phyloP scores from a whole-genome alignment of 2,888 invertebrate genomes.

The Nycteola revayana region DNA sequence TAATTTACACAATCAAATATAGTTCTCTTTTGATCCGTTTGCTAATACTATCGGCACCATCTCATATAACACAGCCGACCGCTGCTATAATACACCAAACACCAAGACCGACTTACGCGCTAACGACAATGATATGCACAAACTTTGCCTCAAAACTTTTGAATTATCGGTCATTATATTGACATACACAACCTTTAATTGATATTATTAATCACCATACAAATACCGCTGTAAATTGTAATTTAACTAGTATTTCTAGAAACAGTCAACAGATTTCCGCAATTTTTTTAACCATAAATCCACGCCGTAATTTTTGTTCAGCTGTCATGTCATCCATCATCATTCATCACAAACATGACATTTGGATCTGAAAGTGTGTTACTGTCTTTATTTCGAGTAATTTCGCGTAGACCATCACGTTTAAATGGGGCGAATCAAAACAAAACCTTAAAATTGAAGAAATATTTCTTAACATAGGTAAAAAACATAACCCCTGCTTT shows the following conservation, averaged over 20 bases:
- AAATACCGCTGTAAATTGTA: slow-evolving; percentile 34
- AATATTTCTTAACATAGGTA: too few species aligned
- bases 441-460: too few species aligned
- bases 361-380: slow-evolving; percentile 10
- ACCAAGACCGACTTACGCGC: slow-evolving; percentile 62
- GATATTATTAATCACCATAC: slow-evolving; percentile 34
- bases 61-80: slow-evolving; percentile 52
- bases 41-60: slow-evolving; percentile 62
- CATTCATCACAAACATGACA: slow-evolving; percentile 38
- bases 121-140: slow-evolving; percentile 78
- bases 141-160: slow-evolving; percentile 75
- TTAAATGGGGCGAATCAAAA: too few species aligned
- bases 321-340: slow-evolving; percentile 61
- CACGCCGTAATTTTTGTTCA: slow-evolving; percentile 76
- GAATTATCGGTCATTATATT: slow-evolving; percentile 71
- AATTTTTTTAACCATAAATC: slow-evolving; percentile 67
- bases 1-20: slow-evolving; percentile 57
- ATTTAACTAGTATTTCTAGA: slow-evolving; percentile 35
- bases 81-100: slow-evolving; percentile 69
- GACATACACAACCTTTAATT: slow-evolving; percentile 49
- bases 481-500: too few species aligned
- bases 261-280: slow-evolving; percentile 54
- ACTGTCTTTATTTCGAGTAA: too few species aligned
- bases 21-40: slow-evolving; percentile 62
- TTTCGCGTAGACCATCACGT: too few species aligned